phyloP scores from a whole-genome alignment of 1,140 invertebrate genomes.

The Acromyrmex charruanus region DNA sequence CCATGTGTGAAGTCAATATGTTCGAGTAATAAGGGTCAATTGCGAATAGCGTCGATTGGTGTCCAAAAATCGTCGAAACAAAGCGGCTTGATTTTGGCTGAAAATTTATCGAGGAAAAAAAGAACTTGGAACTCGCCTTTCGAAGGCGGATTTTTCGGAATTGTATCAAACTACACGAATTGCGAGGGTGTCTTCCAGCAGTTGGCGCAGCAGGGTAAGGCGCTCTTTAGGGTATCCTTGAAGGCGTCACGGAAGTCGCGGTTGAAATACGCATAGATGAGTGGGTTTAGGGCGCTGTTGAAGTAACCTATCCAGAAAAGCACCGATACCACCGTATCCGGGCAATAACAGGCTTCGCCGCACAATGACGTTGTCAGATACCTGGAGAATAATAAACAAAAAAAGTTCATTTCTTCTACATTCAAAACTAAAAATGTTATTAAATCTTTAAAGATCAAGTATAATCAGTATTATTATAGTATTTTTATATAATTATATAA shows the following conservation, averaged over 20 bases:
- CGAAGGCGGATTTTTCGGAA: slow-evolving; percentile 23
- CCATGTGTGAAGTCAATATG: slow-evolving; percentile 4
- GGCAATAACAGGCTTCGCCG: slow-evolving; percentile 92
- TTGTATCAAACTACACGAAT: slow-evolving; percentile 83
- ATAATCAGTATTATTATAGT: no score
- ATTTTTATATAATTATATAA: no score
- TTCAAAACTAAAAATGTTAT: background rate
- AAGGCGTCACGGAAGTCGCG: slow-evolving; percentile 98
- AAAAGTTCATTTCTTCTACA: background rate
- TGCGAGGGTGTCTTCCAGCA: slow-evolving; percentile 86
- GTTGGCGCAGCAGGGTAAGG: slow-evolving; percentile 91
- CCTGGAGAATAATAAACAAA: slow-evolving; percentile 86
- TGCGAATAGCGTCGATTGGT: slow-evolving; percentile 31
- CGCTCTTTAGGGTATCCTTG: slow-evolving; percentile 95
- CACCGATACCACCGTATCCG: slow-evolving; percentile 93
- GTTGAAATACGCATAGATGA: slow-evolving; percentile 99
- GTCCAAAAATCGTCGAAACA: slow-evolving; percentile 5
- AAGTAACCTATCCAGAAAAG: slow-evolving; percentile 96
- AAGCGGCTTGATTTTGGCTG: background rate
- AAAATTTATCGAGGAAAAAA: background rate
- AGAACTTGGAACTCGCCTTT: slow-evolving; percentile 4
- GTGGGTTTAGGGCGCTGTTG: slow-evolving; percentile 98
- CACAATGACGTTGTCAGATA: slow-evolving; percentile 96
- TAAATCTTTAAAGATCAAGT: background rate
- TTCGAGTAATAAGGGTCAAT: slow-evolving; percentile 39